Percentiles rank a stretch among this genome's conserved stretches.
Conservation (phyloP, 2,113 vertebrate genomes). For the Corythornis madagascariensis region DNA sequence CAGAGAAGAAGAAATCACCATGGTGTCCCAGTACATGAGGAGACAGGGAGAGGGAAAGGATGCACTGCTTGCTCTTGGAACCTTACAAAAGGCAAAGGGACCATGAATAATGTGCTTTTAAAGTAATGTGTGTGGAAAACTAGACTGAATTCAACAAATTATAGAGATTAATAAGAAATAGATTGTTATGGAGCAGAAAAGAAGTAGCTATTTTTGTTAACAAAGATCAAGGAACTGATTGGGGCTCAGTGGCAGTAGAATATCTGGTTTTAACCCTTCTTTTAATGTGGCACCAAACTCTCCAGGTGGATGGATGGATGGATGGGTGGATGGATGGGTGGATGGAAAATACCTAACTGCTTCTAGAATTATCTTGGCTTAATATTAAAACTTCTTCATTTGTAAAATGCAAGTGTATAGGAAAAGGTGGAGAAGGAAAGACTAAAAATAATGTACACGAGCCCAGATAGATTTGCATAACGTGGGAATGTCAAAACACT, state of each 20-base stretch:
- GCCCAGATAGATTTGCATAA: constrained; percentile 17
- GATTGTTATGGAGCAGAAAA: not conserved
- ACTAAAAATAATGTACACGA: not conserved
- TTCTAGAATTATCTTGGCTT: not conserved
- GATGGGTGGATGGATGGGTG: too few relatives aligned
- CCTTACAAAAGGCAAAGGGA: not conserved
- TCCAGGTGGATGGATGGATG: too few relatives aligned
- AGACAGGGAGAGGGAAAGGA: not conserved
- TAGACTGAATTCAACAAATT: not conserved
- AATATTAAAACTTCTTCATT: constrained; percentile 11
- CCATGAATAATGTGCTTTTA: not conserved
- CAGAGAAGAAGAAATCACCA: constrained; percentile 11
- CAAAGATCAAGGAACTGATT: not conserved
- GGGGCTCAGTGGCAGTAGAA: not conserved
- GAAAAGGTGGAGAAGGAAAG: not conserved
- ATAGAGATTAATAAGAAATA: not conserved
- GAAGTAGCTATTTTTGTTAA: not conserved
- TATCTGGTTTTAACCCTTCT: not conserved
- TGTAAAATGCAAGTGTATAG: not conserved
- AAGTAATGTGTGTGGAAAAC: not conserved
- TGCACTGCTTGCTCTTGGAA: not conserved
- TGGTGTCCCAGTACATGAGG: not conserved
- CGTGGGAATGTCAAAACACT: constrained; percentile 5
- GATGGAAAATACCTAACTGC: not conserved
- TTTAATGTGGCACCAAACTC: not conserved